Percentiles rank a stretch among this genome's conserved stretches.
Conservation (phyloP, 30 jellyfish, hydroid and myxozoan species). For the Aurelia sp. region DNA sequence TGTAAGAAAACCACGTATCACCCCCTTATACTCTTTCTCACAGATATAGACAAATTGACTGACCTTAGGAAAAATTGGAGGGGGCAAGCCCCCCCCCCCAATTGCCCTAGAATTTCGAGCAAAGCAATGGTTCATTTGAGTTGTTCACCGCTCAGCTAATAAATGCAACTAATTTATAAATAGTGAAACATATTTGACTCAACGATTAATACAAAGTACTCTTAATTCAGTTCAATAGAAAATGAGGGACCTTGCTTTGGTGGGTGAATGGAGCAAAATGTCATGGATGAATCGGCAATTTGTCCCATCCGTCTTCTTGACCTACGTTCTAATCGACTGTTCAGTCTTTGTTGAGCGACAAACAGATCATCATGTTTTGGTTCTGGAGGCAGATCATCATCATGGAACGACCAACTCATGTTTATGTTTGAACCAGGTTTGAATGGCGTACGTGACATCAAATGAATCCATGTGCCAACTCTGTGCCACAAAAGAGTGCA, state of each 20-base stretch:
- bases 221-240: not conserved
- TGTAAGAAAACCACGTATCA: no score
- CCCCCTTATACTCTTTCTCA: no score
- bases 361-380: slow-evolving; percentile 71
- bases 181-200: no score
- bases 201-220: no score
- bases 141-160: no score
- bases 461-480: slow-evolving; percentile 92
- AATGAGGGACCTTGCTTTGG: slow-evolving; percentile 26
- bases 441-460: slow-evolving; percentile 94
- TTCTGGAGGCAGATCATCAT: slow-evolving; percentile 91
- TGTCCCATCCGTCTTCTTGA: slow-evolving; percentile 16
- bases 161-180: no score
- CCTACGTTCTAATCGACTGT: slow-evolving; percentile 32
- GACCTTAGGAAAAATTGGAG: no score
- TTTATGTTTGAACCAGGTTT: slow-evolving; percentile 82
- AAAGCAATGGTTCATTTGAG: no score
- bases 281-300: slow-evolving; percentile 21
- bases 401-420: slow-evolving; percentile 92
- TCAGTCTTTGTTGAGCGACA: slow-evolving; percentile 57
- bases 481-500: slow-evolving; percentile 90
- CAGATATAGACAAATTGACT: no score
- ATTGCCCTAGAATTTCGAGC: no score
- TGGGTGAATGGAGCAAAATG: slow-evolving; percentile 46
- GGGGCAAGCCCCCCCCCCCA: no score